Conservation (phyloP, 2,888 invertebrate genomes). For the Scaeva pyrastri region DNA sequence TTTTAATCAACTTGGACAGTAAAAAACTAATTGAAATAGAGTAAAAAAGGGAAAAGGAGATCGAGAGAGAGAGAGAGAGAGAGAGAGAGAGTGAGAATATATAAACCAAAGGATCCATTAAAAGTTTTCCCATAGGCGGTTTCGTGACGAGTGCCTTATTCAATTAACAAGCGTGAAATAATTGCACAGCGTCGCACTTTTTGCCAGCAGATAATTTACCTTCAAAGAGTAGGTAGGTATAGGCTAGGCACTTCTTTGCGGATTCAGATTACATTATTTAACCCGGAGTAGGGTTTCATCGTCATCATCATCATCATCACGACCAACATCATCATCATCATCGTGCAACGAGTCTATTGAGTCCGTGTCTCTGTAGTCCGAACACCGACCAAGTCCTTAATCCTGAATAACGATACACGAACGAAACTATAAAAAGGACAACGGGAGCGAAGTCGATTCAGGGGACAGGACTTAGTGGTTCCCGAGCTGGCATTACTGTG, state of each 20-base stretch:
- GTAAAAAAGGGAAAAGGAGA: not conserved
- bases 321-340: not conserved
- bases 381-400: constrained; percentile 15
- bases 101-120: constrained; percentile 11
- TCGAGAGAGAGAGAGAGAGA: not conserved
- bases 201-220: constrained; percentile 1
- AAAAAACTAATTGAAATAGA: not conserved
- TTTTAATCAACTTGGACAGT: constrained; percentile 45
- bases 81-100: not conserved
- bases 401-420: constrained; percentile 4
- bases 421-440: not conserved
- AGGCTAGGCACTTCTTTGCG: too few relatives aligned
- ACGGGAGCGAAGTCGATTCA: not conserved
- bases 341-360: not conserved
- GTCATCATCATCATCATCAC: not conserved
- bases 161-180: constrained; percentile 57
- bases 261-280: constrained; percentile 29
- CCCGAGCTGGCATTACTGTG: not conserved
- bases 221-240: not conserved
- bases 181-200: constrained; percentile 49
- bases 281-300: constrained; percentile 4
- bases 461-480: not conserved
- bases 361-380: not conserved
- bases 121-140: constrained; percentile 8
- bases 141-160: constrained; percentile 48